Conservation (phyloP, 2,888 invertebrate genomes). For the Eupithecia abbreviata region DNA sequence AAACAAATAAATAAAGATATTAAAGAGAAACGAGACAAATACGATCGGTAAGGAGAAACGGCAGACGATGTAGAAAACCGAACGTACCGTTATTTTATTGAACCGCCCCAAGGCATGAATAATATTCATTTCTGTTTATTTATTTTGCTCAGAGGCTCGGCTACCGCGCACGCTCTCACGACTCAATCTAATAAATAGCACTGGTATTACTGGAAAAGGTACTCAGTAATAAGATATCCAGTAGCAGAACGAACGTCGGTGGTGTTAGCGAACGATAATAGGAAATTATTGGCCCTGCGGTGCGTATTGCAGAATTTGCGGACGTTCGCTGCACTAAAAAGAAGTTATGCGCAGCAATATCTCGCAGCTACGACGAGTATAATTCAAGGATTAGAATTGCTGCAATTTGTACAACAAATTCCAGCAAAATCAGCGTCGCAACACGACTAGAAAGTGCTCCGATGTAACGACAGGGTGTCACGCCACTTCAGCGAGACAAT, state of each 20-base stretch:
- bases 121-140: conserved; percentile 70
- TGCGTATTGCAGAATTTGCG: conserved; percentile 41
- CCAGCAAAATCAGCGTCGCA: conserved; percentile 55
- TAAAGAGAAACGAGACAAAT: conserved; percentile 32
- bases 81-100: conserved; percentile 60
- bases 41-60: conserved; percentile 29
- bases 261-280: conserved; percentile 66
- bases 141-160: conserved; percentile 66
- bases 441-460: conserved; percentile 70
- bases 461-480: conserved; percentile 70
- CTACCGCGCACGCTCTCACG: conserved; percentile 76
- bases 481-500: conserved; percentile 64
- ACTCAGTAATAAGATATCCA: conserved; percentile 77
- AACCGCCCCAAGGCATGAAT: conserved; percentile 51
- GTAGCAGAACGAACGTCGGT: conserved; percentile 67
- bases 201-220: conserved; percentile 69
- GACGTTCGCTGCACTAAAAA: conserved; percentile 37
- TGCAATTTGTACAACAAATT: conserved; percentile 56
- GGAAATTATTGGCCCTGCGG: conserved; percentile 65
- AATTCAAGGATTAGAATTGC: conserved; percentile 40
- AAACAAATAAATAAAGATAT: conserved; percentile 35
- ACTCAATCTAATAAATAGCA: conserved; percentile 82
- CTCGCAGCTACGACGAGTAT: conserved; percentile 18
- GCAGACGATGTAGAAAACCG: conserved; percentile 44
- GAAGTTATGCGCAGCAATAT: conserved; percentile 38